Evolutionary conservation across 2,797 vertebrate species (phyloP), one percentile per base, ranked within the genome.

Genomic region (Poecilia velifera): DNA sequence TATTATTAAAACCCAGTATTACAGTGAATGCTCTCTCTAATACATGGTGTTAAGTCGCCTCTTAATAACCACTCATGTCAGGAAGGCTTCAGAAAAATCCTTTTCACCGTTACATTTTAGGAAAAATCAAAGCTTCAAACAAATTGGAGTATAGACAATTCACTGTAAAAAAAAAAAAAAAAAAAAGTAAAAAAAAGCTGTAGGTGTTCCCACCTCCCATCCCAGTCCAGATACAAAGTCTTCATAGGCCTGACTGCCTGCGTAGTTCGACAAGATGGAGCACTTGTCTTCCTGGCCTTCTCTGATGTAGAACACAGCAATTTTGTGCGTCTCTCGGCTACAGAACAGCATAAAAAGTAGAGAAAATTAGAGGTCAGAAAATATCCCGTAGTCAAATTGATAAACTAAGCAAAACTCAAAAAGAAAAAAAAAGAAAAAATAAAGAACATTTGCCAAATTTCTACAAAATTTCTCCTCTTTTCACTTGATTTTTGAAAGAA

Each of bases 201-300:
- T 59, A 72, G 31, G 45, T 78, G 39, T 87, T 25, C 6, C 53
- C 95, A 99, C 98, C 98, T 99, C 98, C 98, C 98, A 99, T 94
- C 98, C 98, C 73, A 99, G 96, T 74, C 98, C 98, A 82, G 98
- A 98, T 28, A 99, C 98, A 89, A 99, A 99, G 87, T 99, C 98
- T 91, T 99, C 98, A 74, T 98, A 99, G 0, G 97, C 96, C 91
- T 98, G 97, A 94, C 97, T 99, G 91, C 98, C 98, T 76, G 96
- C 94, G 0, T 95, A 94, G 53, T 99, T 99, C 12, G 98, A 97
- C 79, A 99, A 92, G 91, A 99, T 99, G 6, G 98, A 99, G 84
- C 95, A 98, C 89, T 99, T 99, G 91, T 99, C 98, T 92, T 99
- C 98, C 91, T 99, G 98, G 36, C 98, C 98, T 86, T 99, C 98